phyloP scores from a whole-genome alignment of 2,113 vertebrate species.

The Cinclus mexicanus region DNA sequence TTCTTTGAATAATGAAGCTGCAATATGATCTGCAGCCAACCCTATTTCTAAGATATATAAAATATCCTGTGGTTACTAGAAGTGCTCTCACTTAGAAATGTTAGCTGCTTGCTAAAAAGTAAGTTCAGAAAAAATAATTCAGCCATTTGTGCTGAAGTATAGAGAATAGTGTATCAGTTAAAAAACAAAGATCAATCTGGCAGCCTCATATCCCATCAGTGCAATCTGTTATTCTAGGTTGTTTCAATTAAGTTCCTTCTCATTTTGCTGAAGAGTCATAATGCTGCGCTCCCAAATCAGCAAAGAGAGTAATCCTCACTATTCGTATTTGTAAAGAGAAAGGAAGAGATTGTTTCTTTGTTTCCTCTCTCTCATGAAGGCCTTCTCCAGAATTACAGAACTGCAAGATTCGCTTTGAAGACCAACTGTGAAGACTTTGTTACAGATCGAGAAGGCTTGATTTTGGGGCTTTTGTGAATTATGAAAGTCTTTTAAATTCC shows the following conservation, averaged over 20 bases:
- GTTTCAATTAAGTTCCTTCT: conserved; percentile 46
- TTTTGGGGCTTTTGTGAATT: not conserved
- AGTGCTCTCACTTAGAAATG: not conserved
- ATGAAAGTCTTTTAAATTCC: not conserved
- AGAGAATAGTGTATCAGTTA: not conserved
- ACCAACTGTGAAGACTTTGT: not conserved
- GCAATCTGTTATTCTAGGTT: conserved; percentile 15
- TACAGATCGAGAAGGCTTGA: not conserved
- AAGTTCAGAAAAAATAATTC: not conserved
- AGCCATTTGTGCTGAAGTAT: not conserved
- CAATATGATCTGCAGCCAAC: not conserved
- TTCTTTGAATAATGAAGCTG: not conserved
- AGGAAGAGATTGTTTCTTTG: not conserved
- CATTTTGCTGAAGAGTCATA: not conserved
- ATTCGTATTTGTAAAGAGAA: not conserved
- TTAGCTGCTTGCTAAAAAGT: not conserved
- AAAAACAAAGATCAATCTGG: not conserved
- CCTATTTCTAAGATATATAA: not conserved
- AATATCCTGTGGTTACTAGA: not conserved
- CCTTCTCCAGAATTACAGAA: not conserved
- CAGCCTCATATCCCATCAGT: not conserved
- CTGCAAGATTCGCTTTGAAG: not conserved
- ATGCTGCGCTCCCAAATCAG: not conserved
- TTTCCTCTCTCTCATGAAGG: not conserved
- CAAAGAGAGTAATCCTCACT: not conserved